Evolutionary conservation across 2,888 invertebrate species (phyloP).

Genomic region (Meganola albula): DNA sequence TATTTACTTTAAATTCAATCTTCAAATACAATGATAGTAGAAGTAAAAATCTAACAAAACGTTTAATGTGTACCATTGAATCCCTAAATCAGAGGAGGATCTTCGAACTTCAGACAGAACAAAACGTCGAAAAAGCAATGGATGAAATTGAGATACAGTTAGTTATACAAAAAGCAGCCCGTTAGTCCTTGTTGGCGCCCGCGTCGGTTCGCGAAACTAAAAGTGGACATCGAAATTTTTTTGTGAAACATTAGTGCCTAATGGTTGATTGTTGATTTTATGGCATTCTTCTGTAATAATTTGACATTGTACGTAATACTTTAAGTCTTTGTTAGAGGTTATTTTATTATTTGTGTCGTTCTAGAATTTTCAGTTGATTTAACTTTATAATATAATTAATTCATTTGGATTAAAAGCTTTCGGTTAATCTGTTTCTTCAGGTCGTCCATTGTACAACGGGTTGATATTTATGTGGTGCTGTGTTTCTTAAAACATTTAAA

Average conservation of each 20-base stretch:
- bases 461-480: too few relatives aligned
- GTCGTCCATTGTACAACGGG: too few relatives aligned
- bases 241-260: conserved; percentile 9
- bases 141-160: conserved; percentile 50
- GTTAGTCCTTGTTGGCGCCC: conserved; percentile 48
- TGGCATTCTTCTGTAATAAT: background rate
- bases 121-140: conserved; percentile 41
- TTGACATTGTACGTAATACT: too few relatives aligned
- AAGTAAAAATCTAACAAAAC: conserved; percentile 21
- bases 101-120: conserved; percentile 48
- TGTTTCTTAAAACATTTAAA: too few relatives aligned
- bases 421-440: too few relatives aligned
- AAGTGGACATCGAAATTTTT: conserved; percentile 19
- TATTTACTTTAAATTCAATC: too few relatives aligned
- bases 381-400: too few relatives aligned
- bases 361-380: too few relatives aligned
- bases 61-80: conserved; percentile 25
- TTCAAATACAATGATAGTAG: too few relatives aligned
- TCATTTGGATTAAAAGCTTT: too few relatives aligned
- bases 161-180: conserved; percentile 45
- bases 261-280: background rate
- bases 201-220: conserved; percentile 22
- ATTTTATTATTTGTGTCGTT: too few relatives aligned
- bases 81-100: conserved; percentile 50
- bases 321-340: too few relatives aligned